Evolutionary conservation across 1,140 invertebrate genomes (phyloP).

Genomic region (Sarcophaga peregrina): DNA sequence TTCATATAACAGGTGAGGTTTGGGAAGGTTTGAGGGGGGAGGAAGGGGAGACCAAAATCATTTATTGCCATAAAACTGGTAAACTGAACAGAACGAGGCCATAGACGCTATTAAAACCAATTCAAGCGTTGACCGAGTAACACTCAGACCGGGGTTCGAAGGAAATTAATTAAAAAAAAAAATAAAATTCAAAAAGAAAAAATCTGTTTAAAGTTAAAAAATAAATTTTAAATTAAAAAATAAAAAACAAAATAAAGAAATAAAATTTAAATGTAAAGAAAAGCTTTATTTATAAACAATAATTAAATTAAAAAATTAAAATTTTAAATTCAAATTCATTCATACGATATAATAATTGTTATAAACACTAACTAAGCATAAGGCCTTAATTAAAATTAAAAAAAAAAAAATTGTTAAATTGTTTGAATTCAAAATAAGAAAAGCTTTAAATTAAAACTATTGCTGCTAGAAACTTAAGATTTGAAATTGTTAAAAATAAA

Average conservation of each 20-base stretch:
- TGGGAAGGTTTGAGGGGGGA: background rate
- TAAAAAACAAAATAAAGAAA: too few relatives aligned
- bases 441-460: background rate
- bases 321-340: too few relatives aligned
- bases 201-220: background rate
- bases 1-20: background rate
- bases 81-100: slow-evolving; percentile 29
- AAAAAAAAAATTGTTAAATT: slow-evolving; percentile 1
- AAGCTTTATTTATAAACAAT: slow-evolving; percentile 11
- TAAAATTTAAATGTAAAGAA: background rate
- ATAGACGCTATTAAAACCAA: background rate
- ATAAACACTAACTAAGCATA: too few relatives aligned
- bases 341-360: too few relatives aligned
- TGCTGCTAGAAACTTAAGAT: background rate
- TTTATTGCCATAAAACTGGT: background rate
- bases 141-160: background rate
- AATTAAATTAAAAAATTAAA: too few relatives aligned
- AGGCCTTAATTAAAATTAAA: background rate
- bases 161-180: background rate
- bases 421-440: background rate
- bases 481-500: too few relatives aligned
- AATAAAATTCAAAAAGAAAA: background rate
- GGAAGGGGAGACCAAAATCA: background rate
- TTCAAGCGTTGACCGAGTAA: slow-evolving; percentile 32
- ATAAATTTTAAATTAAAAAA: background rate